Conservation (phyloP, 2,113 vertebrate species). For the Pardalotus punctatus region DNA sequence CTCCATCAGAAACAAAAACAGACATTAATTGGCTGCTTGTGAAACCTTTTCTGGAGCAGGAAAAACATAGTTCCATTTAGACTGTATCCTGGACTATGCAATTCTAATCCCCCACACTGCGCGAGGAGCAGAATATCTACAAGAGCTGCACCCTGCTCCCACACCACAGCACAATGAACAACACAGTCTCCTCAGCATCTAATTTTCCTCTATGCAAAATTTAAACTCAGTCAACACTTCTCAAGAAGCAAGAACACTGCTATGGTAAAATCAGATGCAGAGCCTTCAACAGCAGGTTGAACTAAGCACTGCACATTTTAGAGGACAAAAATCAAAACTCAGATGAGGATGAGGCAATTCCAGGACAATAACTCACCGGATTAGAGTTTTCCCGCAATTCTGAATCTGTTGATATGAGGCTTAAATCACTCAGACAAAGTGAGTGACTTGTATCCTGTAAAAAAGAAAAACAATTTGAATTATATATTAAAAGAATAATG, state of each 20-base stretch:
- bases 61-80: background rate
- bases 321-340: background rate
- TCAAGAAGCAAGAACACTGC: background rate
- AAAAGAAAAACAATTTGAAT: background rate
- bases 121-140: background rate
- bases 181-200: background rate
- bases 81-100: background rate
- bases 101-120: background rate
- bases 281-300: background rate
- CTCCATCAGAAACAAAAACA: background rate
- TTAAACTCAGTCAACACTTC: background rate
- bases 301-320: background rate
- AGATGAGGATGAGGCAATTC: background rate
- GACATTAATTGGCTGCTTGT: background rate
- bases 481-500: background rate
- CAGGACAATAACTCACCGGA: slow-evolving; percentile 77
- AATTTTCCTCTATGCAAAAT: background rate
- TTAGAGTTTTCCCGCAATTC: slow-evolving; percentile 88
- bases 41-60: background rate
- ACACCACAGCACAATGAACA: background rate
- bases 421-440: slow-evolving; percentile 94
- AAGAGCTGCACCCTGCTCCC: background rate
- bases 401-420: slow-evolving; percentile 94
- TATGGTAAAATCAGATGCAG: background rate
- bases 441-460: slow-evolving; percentile 94